Evolutionary conservation across 64 coral and sea anemone species (phyloP).

Genomic region (Stichodactyla mertensii): DNA sequence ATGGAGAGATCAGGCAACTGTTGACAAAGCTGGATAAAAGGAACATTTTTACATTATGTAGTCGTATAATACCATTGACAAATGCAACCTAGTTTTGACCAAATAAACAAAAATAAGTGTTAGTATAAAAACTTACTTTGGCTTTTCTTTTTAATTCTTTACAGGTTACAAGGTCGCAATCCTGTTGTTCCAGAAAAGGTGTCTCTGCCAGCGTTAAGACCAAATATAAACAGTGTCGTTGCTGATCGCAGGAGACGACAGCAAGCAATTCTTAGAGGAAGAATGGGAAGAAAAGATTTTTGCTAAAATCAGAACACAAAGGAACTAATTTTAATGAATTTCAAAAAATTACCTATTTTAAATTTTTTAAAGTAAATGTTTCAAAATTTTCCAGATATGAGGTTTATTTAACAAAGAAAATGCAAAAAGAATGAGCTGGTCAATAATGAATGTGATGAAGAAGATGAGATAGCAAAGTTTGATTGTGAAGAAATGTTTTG

Average conservation of each 20-base stretch:
- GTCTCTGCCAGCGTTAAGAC: constrained; percentile 59
- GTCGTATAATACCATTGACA: too few relatives aligned
- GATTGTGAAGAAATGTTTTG: neutral
- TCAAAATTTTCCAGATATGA: neutral
- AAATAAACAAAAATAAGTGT: neutral
- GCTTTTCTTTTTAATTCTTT: neutral
- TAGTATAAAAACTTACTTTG: neutral
- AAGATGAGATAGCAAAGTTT: neutral
- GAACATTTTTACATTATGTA: too few relatives aligned
- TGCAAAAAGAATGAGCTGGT: too few relatives aligned
- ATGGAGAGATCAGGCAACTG: too few relatives aligned
- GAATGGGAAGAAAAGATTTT: constrained; percentile 58
- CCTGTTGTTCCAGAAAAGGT: constrained; percentile 48
- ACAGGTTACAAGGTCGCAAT: constrained; percentile 38
- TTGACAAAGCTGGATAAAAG: too few relatives aligned
- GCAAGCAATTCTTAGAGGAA: constrained; percentile 78
- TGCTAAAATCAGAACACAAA: neutral
- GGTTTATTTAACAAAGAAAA: neutral
- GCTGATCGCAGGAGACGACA: constrained; percentile 70
- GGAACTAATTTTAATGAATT: neutral
- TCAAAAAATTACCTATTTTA: neutral
- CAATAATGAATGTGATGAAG: neutral
- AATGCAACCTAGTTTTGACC: too few relatives aligned
- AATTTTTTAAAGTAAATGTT: neutral
- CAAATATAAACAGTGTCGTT: constrained; percentile 63